phyloP scores from a whole-genome alignment of 2,888 invertebrate genomes.

The Luperina nickerlii region DNA sequence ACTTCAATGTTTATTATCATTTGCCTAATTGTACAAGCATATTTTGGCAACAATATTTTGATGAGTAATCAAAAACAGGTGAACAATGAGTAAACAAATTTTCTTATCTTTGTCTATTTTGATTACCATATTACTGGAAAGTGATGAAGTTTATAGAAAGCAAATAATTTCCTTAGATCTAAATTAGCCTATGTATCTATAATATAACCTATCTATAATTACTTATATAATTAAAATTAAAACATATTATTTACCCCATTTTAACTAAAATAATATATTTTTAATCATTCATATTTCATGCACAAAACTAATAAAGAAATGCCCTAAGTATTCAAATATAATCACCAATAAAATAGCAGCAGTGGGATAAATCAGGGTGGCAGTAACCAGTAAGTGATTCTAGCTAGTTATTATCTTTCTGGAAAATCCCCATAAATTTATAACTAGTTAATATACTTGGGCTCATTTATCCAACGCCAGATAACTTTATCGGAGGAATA shows the following conservation, averaged over 20 bases:
- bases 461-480: too few species aligned
- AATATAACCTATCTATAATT: background rate
- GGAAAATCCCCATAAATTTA: background rate
- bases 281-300: background rate
- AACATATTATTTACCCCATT: background rate
- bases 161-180: background rate
- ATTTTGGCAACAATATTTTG: background rate
- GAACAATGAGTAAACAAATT: slow-evolving; percentile 15
- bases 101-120: background rate
- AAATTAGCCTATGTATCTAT: too few species aligned
- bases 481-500: too few species aligned
- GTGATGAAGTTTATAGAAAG: background rate
- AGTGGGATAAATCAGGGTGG: too few species aligned
- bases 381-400: background rate
- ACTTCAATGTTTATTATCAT: background rate
- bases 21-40: background rate
- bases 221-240: background rate
- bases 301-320: background rate
- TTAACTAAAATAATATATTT: background rate
- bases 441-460: background rate
- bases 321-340: background rate
- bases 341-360: background rate
- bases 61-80: background rate
- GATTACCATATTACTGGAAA: background rate
- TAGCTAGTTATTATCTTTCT: background rate